Base-by-base conservation (phyloP, 2,797 vertebrate genomes). In the Malacoraja senta region DNA sequence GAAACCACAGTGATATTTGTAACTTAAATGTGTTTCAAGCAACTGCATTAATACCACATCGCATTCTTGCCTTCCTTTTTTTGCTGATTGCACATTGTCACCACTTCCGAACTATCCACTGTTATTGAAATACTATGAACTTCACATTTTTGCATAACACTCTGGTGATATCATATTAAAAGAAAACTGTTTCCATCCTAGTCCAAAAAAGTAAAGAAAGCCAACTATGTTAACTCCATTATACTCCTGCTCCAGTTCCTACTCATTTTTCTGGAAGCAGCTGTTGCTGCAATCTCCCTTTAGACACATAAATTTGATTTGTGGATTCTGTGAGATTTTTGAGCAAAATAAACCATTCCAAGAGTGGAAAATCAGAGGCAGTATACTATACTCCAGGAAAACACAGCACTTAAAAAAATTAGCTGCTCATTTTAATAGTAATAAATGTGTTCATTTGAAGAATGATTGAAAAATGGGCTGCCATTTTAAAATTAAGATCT, bases 1-100 rank as follows among this genome's bases (percentile, higher is more conserved):
- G 32, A 97, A 97, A 96, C 96, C 96, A 95, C 97, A 96, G 94
- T 96, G 95, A 97, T 95, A 96, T 96, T 97, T 97, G 95, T 95
- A 97, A 96, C 96, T 97, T 97, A 96, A 97, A 97, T 97, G 96
- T 98, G 97, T 97, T 98, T 95, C 95, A 97, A 97, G 98, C 98
- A 98, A 98, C 97, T 98, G 96, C 96, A 96, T 97, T 97, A 97
- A 98, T 97, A 98, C 98, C 97, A 94, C 98, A 97, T 96, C 94
- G 94, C 94, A 96, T 96, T 95, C 15, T 94, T 96, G 96, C 96
- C 96, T 98, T 99, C 98, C 97, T 95, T 94, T 97, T 98, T 99
- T 95, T 97, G 96, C 95, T 95, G 96, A 97, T 97, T 97, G 98
- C 98, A 98, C 97, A 97, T 97, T 97, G 97, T 96, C 96, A 97